A percentile compares a stretch with the other conserved stretches of the same genome.
phyloP scores from a whole-genome alignment of 2,113 vertebrate species.

The Ceyx margarethae region DNA sequence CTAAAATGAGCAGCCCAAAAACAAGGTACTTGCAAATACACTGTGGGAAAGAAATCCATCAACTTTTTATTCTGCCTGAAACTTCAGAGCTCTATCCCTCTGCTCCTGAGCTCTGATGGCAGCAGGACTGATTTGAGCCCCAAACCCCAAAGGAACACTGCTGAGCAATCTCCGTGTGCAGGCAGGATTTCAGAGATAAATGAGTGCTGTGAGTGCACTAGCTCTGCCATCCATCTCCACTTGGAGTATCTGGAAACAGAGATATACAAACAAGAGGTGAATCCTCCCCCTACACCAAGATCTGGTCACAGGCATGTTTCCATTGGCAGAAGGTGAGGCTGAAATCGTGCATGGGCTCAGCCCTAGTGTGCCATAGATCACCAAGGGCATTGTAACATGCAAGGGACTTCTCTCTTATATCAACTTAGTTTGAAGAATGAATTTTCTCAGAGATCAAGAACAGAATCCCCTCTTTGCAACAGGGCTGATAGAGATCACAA shows the following conservation, averaged over 20 bases:
- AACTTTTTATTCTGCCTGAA: not conserved
- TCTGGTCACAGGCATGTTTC: not conserved
- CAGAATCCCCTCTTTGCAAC: not conserved
- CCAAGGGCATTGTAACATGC: not conserved
- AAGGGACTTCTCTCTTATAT: not conserved
- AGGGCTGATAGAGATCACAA: rapidly evolving
- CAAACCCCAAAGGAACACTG: not conserved
- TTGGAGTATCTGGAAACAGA: not conserved
- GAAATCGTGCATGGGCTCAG: not conserved
- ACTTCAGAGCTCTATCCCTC: not conserved
- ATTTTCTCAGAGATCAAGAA: not conserved
- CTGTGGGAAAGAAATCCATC: not conserved
- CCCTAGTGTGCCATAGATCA: not conserved
- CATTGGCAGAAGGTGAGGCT: not conserved
- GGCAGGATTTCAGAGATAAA: not conserved
- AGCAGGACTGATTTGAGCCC: not conserved
- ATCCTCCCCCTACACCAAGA: not conserved
- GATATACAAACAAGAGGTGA: not conserved
- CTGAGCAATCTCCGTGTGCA: not conserved
- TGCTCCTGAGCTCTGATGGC: not conserved
- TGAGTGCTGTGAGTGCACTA: not conserved
- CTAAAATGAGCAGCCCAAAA: not conserved
- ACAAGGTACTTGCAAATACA: not conserved
- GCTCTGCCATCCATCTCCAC: not conserved
- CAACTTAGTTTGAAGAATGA: not conserved